Conservation (phyloP, 2,113 vertebrate genomes). For the Erythrocebus patas region DNA sequence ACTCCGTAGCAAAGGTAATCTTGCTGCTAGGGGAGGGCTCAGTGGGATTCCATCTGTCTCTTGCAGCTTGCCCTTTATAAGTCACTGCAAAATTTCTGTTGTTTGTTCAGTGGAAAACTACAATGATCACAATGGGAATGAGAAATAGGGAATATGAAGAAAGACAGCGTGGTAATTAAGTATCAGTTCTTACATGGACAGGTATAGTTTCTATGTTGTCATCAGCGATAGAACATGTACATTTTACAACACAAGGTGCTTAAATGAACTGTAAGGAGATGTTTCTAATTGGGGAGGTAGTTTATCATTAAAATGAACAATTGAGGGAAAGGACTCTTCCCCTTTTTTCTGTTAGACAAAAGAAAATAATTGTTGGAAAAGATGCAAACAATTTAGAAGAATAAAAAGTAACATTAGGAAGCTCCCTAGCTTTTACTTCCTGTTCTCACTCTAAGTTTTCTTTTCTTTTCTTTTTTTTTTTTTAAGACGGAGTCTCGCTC, state of each 20-base stretch:
- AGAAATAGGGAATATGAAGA: background rate
- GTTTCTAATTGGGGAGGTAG: background rate
- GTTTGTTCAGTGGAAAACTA: background rate
- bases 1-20: background rate
- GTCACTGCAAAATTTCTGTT: background rate
- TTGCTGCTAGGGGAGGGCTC: background rate
- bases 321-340: background rate
- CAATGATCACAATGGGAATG: background rate
- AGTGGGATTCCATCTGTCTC: background rate
- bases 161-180: background rate
- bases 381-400: background rate
- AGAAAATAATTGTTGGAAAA: background rate
- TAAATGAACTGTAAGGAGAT: background rate
- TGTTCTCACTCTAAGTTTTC: background rate
- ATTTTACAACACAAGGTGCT: background rate
- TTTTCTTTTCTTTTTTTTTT: no score
- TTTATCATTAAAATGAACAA: background rate
- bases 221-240: background rate
- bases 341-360: background rate
- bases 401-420: slow-evolving; percentile 6
- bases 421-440: background rate
- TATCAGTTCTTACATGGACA: background rate
- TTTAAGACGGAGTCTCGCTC: no score
- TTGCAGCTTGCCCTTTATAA: background rate
- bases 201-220: background rate